phyloP scores from a whole-genome alignment of 2,797 vertebrate genomes.

The Gobionotothen gibberifrons region DNA sequence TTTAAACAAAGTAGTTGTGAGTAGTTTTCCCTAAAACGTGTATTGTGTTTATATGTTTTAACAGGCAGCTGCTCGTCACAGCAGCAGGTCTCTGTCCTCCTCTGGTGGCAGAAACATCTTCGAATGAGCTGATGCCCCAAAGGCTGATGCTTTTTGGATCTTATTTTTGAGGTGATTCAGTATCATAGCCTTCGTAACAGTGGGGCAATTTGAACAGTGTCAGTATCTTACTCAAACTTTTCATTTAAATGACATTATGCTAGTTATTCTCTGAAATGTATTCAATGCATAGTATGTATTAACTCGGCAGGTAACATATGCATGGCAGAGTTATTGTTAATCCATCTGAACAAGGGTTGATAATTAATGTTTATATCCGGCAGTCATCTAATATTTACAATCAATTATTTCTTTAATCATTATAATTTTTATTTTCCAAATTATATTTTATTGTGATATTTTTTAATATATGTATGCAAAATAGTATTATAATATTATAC shows the following conservation, averaged over 20 bases:
- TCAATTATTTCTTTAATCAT: neutral
- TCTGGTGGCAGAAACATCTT: conserved; percentile 84
- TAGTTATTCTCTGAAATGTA: neutral
- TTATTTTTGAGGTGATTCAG: conserved; percentile 20
- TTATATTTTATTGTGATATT: conserved; percentile 7
- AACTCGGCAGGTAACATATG: conserved; percentile 14
- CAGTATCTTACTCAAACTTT: neutral
- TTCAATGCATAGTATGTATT: conserved; percentile 4
- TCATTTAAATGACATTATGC: neutral
- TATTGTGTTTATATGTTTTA: conserved; percentile 36
- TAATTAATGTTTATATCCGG: neutral
- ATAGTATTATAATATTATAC: neutral
- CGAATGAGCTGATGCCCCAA: conserved; percentile 79
- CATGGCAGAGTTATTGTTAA: conserved; percentile 16
- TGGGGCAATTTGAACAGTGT: neutral
- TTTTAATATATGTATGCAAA: neutral
- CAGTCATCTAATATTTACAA: neutral
- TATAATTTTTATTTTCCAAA: conserved; percentile 16
- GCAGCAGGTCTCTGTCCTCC: conserved; percentile 86
- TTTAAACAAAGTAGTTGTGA: neutral
- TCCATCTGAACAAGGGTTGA: neutral
- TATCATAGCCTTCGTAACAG: neutral
- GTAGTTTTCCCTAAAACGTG: neutral
- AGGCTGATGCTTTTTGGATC: conserved; percentile 25
- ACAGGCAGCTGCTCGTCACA: conserved; percentile 87